A percentile compares a stretch with the other conserved stretches of the same genome.
These are phyloP conservation scores for Achatina immaculata DNA, from an alignment of 1,140 invertebrate genomes.

Conservation along the genomic window DNA sequence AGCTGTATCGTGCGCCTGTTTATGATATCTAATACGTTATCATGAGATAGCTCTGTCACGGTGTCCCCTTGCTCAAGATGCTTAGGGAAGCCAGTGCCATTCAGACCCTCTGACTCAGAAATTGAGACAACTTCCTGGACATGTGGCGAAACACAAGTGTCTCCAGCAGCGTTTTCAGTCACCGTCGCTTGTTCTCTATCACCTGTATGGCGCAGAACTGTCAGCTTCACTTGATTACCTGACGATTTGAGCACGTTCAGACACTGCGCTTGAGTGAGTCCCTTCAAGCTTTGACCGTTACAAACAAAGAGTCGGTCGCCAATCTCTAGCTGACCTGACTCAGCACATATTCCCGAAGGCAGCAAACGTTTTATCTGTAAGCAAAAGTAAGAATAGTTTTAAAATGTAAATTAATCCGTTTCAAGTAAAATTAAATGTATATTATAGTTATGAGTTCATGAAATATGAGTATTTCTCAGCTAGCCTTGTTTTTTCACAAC, in stretches of 20 bases:
- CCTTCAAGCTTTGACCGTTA: constrained; percentile 47
- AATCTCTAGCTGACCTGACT: constrained; percentile 37
- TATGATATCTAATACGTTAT: not conserved
- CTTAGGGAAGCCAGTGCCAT: not conserved
- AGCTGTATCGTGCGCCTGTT: not conserved
- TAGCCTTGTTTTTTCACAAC: no score
- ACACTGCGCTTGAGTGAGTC: constrained; percentile 49
- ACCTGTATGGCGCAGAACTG: constrained; percentile 18
- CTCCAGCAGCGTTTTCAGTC: not conserved
- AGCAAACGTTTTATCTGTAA: constrained; percentile 53
- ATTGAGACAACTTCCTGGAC: not conserved
- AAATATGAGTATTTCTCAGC: no score
- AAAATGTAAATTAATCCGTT: not conserved
- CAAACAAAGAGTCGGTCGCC: constrained; percentile 48
- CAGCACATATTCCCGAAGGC: constrained; percentile 47
- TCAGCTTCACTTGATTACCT: constrained; percentile 37
- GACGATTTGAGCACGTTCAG: constrained; percentile 51
- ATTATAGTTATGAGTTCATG: no score
- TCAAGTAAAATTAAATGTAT: no score
- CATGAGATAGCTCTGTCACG: not conserved
- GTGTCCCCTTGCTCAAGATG: not conserved
- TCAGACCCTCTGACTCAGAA: not conserved
- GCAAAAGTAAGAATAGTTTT: constrained; percentile 1
- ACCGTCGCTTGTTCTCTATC: not conserved
- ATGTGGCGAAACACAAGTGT: not conserved